Evolutionary conservation across 2,888 invertebrate genomes (phyloP), one percentile per base, ranked within the genome.

Genomic region (Helicoverpa assulta): DNA sequence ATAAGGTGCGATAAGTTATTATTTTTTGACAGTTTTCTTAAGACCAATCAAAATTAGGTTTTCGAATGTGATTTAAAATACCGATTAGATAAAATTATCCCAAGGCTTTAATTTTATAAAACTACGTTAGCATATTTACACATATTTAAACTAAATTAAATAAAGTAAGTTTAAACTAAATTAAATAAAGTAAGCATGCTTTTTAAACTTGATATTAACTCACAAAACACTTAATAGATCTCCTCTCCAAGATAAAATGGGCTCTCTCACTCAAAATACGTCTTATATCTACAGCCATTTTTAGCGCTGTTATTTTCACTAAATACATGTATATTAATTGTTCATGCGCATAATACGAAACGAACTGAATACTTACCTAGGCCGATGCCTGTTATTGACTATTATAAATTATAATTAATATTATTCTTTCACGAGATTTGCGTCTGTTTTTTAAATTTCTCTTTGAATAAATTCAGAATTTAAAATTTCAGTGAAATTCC

Each of bases 381-480:
- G 29, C 4, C 76, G 56, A 66, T 55, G 66, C 14, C 43, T 64
- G 29, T 51, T 51, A 33, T 19, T n/a, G 19, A 12, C 56, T 67
- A 57, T 80, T 83, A 54, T 16, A 76, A 82, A 80, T 82, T 82
- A 76, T 66, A 73, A 78, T 76, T 72, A 70, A 82, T 63, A 56
- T 16, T 81, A 82, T 82, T 80, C 77, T 21, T 65, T 64, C 70
- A 82, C 78, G 70, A 58, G 70, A 76, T 68, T 82, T 64, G 61
- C 55, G 67, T 65, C 70, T 64, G 59, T 58, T 59, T 76, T 61
- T 56, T 19, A 60, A 69, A 64, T 63, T 43, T 6, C 40, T 63
- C 51, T 51, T 18, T 26, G 19, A 52, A 33, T 57, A 47, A 14
- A 43, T 56, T 52, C 54, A 33, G 57, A 63, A 68, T 68, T 59